These are phyloP conservation scores for Chascanopsetta lugubris DNA, from an alignment of 2,113 vertebrate genomes.

Conservation along the genomic window DNA sequence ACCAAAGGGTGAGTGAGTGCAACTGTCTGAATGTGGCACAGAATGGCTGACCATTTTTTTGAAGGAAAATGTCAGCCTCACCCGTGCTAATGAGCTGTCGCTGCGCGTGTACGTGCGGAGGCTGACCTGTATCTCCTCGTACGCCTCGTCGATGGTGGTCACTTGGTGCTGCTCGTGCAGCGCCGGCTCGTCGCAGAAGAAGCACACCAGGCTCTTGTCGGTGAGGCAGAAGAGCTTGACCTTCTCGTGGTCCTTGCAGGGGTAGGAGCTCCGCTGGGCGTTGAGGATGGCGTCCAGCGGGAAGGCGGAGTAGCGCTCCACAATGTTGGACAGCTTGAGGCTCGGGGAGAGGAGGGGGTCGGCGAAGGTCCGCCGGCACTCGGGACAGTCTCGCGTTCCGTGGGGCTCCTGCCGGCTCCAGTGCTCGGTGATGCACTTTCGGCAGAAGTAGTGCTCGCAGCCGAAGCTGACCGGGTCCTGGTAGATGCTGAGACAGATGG, in stretches of 20 bases:
- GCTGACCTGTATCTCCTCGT: slow-evolving; percentile 94
- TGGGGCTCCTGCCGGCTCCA: slow-evolving; percentile 94
- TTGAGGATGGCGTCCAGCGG: slow-evolving; percentile 94
- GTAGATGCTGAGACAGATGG: slow-evolving; percentile 98
- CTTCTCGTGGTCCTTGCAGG: slow-evolving; percentile 98
- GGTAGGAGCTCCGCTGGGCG: slow-evolving; percentile 89
- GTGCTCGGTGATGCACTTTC: slow-evolving; percentile 96
- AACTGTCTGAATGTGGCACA: slow-evolving; percentile 26
- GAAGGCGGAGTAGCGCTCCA: slow-evolving; percentile 96
- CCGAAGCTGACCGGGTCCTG: slow-evolving; percentile 97
- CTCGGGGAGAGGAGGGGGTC: slow-evolving; percentile 93
- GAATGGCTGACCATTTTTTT: slow-evolving; percentile 29
- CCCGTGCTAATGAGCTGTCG: slow-evolving; percentile 48
- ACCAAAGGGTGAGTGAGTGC: slow-evolving; percentile 21
- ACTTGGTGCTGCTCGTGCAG: slow-evolving; percentile 97
- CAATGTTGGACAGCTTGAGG: slow-evolving; percentile 98
- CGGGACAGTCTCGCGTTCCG: slow-evolving; percentile 90
- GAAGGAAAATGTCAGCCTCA: slow-evolving; percentile 36
- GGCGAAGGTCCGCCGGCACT: slow-evolving; percentile 92
- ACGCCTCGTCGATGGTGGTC: slow-evolving; percentile 94
- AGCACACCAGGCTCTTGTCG: slow-evolving; percentile 93
- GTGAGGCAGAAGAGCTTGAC: slow-evolving; percentile 98
- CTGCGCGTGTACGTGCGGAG: neutral
- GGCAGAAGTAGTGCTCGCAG: slow-evolving; percentile 98
- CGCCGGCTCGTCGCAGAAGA: slow-evolving; percentile 96